A percentile compares a stretch with the other conserved stretches of the same genome.
Evolutionary conservation across 2,888 invertebrate genomes (phyloP).

Genomic region (Phengaris arion): DNA sequence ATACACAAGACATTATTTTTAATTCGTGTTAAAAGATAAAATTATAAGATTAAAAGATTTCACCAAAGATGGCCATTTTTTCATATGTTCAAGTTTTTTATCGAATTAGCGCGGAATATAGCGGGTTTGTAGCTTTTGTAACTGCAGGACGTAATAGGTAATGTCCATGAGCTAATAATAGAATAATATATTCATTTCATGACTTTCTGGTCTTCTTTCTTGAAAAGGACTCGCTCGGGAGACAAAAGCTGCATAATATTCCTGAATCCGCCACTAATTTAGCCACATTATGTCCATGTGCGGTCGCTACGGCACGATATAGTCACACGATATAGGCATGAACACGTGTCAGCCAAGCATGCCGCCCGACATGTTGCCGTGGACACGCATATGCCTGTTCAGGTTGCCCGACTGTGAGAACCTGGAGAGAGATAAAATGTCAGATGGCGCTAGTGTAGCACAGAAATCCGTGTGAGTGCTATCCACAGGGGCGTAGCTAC

Average conservation of each 20-base stretch:
- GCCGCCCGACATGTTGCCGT: conserved; percentile 83
- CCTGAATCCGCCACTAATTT: background rate
- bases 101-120: background rate
- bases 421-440: conserved; percentile 51
- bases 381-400: conserved; percentile 99
- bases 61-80: background rate
- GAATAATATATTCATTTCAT: too few species aligned
- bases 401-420: conserved; percentile 99
- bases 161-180: too few species aligned
- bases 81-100: background rate
- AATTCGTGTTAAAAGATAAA: background rate
- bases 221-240: background rate
- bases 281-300: conserved; percentile 6
- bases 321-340: conserved; percentile 45
- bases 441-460: background rate
- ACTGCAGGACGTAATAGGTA: too few species aligned
- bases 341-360: conserved; percentile 81
- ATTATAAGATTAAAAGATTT: background rate
- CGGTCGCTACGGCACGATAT: conserved; percentile 25
- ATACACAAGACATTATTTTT: background rate
- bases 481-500: too few species aligned
- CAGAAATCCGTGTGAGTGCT: too few species aligned
- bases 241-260: background rate
- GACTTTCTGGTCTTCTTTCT: background rate
- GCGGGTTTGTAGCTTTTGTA: too few species aligned